A percentile compares a stretch with the other conserved stretches of the same genome.
phyloP scores from a whole-genome alignment of 2,113 vertebrate species.

The Galeopterus variegatus region DNA sequence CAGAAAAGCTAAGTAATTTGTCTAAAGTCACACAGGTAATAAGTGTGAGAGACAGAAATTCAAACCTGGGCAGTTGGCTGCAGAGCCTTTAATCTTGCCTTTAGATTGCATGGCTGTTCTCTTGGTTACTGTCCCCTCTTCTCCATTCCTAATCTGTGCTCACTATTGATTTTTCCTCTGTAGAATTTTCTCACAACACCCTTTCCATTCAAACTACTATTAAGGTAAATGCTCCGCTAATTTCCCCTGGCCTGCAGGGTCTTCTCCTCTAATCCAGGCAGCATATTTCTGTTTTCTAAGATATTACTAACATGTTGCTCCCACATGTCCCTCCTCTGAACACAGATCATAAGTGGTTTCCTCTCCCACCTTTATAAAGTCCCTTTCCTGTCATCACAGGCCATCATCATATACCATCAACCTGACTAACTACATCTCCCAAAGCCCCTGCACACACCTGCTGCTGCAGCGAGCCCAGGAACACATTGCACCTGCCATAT shows the following conservation, averaged over 20 bases:
- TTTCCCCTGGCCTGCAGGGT: not conserved
- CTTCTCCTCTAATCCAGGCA: not conserved
- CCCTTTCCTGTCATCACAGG: not conserved
- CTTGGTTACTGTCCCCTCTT: not conserved
- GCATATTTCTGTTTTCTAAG: not conserved
- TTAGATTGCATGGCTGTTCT: not conserved
- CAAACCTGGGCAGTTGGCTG: not conserved
- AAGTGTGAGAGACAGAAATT: not conserved
- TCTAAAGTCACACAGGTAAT: not conserved
- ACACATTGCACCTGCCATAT: fast-evolving
- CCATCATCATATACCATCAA: not conserved
- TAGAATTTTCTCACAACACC: not conserved
- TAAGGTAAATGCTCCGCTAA: not conserved
- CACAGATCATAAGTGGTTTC: not conserved
- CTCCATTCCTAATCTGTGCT: not conserved
- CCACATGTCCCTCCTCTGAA: not conserved
- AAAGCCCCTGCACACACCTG: not conserved
- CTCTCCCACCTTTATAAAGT: not conserved
- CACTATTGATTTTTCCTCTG: not conserved
- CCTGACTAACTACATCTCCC: not conserved
- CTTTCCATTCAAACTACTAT: not conserved
- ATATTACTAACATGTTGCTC: not conserved
- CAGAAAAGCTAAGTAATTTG: not conserved
- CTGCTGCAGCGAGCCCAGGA: not conserved
- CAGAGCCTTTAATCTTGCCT: not conserved